These are phyloP conservation scores for Proisotoma minuta DNA, from an alignment of 2,888 invertebrate species.

Conservation along the genomic window DNA sequence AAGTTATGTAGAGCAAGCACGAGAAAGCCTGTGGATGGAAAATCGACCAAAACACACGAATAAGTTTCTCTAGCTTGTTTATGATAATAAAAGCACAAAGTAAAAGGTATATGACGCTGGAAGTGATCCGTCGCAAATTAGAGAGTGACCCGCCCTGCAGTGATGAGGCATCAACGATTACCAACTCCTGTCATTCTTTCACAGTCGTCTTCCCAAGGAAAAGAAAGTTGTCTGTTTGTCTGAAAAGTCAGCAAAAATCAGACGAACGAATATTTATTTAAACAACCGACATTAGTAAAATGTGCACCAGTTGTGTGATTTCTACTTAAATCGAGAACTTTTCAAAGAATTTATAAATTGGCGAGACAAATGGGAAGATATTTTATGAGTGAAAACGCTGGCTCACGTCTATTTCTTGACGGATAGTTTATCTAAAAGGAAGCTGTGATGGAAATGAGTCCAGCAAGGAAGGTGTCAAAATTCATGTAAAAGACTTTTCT, in stretches of 20 bases:
- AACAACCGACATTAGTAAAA: no score
- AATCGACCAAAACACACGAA: not conserved
- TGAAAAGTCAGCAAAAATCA: no score
- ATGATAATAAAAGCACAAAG: slow-evolving; percentile 10
- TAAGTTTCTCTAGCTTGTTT: slow-evolving; percentile 1
- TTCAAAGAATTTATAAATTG: no score
- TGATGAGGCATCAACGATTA: not conserved
- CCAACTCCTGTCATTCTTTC: no score
- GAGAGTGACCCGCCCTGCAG: not conserved
- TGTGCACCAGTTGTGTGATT: no score
- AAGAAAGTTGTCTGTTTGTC: no score
- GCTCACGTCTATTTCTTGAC: not conserved
- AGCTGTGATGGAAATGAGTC: not conserved
- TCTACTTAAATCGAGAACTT: no score
- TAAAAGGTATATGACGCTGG: not conserved
- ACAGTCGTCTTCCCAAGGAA: no score
- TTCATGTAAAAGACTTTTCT: not conserved
- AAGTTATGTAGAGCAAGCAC: not conserved
- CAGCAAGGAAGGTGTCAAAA: not conserved
- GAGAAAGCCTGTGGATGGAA: not conserved
- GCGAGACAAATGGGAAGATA: no score
- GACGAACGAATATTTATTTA: no score
- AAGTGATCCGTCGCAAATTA: not conserved
- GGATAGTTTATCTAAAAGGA: not conserved
- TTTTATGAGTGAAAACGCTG: not conserved